A percentile compares a stretch with the other conserved stretches of the same genome.
Conservation (phyloP, 2,888 invertebrate genomes). For the Plagodis pulveraria region DNA sequence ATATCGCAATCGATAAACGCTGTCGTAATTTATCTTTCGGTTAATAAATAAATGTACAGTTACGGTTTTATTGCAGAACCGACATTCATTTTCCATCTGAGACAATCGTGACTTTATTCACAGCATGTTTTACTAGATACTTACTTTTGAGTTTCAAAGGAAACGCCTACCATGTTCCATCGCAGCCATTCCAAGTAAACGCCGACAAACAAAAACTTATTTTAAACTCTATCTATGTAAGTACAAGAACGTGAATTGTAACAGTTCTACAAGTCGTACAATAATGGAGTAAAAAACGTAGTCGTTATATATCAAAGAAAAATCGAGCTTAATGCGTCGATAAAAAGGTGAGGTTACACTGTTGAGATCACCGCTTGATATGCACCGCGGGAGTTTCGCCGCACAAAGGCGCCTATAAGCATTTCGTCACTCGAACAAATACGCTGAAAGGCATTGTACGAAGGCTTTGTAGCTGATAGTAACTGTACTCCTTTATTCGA, state of each 20-base stretch:
- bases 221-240: constrained; percentile 43
- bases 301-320: constrained; percentile 41
- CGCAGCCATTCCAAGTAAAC: constrained; percentile 52
- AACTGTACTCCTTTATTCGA: constrained; percentile 67
- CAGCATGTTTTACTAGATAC: constrained; percentile 36
- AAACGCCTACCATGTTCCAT: constrained; percentile 69
- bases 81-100: constrained; percentile 45
- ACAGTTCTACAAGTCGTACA: constrained; percentile 21
- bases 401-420: constrained; percentile 66
- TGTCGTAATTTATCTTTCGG: constrained; percentile 28
- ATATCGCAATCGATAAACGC: constrained; percentile 39
- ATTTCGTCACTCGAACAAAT: constrained; percentile 72
- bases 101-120: constrained; percentile 62
- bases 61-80: constrained; percentile 42
- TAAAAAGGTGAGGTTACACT: constrained; percentile 47
- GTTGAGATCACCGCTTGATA: constrained; percentile 35
- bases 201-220: constrained; percentile 32
- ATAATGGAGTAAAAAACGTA: constrained; percentile 48
- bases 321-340: constrained; percentile 42
- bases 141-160: constrained; percentile 60
- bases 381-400: constrained; percentile 59
- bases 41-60: constrained; percentile 41
- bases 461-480: constrained; percentile 58
- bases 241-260: constrained; percentile 34
- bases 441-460: constrained; percentile 69